Conservation (phyloP, 2,888 invertebrate genomes). For the Hemistola chrysoprasaria region DNA sequence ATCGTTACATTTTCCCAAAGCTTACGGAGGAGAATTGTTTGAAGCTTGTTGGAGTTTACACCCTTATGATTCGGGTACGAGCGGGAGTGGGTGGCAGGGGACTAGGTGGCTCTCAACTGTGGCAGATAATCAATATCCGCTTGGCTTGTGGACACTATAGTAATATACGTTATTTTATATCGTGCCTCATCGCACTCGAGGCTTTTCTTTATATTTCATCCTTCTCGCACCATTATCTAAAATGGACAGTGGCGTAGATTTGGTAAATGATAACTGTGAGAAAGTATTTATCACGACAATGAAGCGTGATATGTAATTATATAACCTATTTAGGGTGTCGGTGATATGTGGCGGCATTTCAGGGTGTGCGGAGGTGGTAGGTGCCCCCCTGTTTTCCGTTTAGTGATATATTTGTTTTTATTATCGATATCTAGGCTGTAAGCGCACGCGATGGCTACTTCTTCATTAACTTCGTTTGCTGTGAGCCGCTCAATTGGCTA, state of each 20-base stretch:
- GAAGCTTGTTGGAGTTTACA: slow-evolving; percentile 42
- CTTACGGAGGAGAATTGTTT: slow-evolving; percentile 55
- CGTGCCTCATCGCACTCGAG: slow-evolving; percentile 50
- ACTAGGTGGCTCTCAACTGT: slow-evolving; percentile 79
- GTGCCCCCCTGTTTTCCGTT: slow-evolving; percentile 37
- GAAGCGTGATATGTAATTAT: slow-evolving; percentile 81
- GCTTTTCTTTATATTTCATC: slow-evolving; percentile 43
- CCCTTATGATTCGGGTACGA: slow-evolving; percentile 39
- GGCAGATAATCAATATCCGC: slow-evolving; percentile 84
- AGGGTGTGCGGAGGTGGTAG: slow-evolving; percentile 31
- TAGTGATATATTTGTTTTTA: slow-evolving; percentile 72
- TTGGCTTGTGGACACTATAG: slow-evolving; percentile 83
- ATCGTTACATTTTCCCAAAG: slow-evolving; percentile 46
- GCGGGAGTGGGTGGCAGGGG: slow-evolving; percentile 54
- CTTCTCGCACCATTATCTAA: slow-evolving; percentile 76
- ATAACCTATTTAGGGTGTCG: slow-evolving; percentile 71
- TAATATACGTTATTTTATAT: slow-evolving; percentile 79
- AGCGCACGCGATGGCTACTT: slow-evolving; percentile 63
- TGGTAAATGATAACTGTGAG: slow-evolving; percentile 82
- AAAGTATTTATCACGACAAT: slow-evolving; percentile 82
- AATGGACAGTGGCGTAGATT: slow-evolving; percentile 82
- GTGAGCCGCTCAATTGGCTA: slow-evolving; percentile 56
- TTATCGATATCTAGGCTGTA: slow-evolving; percentile 54
- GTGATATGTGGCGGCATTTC: slow-evolving; percentile 51
- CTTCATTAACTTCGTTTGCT: slow-evolving; percentile 47